These are phyloP conservation scores for Chelonia mydas DNA, from an alignment of 2,797 vertebrate genomes.

Conservation along the genomic window DNA sequence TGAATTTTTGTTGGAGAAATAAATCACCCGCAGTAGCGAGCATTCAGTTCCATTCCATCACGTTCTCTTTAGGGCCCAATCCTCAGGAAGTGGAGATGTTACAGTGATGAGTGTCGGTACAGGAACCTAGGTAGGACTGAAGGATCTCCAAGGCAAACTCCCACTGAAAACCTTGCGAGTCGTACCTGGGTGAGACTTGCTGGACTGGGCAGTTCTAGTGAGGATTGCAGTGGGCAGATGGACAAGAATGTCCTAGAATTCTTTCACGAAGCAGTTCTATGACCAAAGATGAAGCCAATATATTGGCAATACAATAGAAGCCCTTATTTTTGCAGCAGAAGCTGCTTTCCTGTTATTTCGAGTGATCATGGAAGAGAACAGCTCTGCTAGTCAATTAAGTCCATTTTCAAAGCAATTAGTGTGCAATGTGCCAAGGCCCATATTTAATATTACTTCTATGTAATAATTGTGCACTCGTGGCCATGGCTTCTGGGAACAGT, in stretches of 20 bases:
- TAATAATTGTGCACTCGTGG: background rate
- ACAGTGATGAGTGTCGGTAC: background rate
- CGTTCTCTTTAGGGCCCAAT: background rate
- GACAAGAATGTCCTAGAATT: background rate
- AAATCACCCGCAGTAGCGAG: background rate
- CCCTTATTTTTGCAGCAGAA: slow-evolving; percentile 42
- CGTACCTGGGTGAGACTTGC: background rate
- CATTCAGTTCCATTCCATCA: background rate
- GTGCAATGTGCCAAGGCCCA: background rate
- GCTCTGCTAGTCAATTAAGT: background rate
- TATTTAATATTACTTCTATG: background rate
- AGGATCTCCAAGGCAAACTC: background rate
- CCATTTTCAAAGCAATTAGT: background rate
- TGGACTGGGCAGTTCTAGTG: background rate
- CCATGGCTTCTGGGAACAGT: background rate
- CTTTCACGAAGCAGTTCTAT: background rate
- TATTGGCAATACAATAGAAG: background rate
- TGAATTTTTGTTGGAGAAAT: background rate
- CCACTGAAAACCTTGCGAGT: background rate
- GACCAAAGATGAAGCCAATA: background rate
- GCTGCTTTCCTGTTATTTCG: slow-evolving; percentile 7
- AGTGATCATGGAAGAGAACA: background rate
- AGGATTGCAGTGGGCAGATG: background rate
- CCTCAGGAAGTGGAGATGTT: background rate
- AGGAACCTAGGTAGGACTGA: background rate